Evolutionary conservation across 2,797 vertebrate genomes (phyloP).

Genomic region (Oreortyx pictus): DNA sequence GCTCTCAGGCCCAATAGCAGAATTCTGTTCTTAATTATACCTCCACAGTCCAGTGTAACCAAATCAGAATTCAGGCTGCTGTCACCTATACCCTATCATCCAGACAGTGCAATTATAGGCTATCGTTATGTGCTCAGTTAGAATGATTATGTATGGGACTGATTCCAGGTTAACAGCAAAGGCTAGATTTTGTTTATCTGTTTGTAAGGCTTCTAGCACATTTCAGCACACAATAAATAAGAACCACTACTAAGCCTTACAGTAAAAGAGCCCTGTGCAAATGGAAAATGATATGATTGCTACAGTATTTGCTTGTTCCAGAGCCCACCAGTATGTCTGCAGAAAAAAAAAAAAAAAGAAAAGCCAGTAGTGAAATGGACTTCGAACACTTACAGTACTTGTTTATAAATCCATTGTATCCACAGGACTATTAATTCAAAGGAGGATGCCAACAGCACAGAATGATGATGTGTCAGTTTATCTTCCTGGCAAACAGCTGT

Average conservation of each 20-base stretch:
- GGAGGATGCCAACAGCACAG: neutral
- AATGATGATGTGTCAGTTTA: neutral
- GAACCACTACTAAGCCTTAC: neutral
- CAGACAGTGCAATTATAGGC: neutral
- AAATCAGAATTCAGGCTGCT: neutral
- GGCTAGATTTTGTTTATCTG: conserved; percentile 30
- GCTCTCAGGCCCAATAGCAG: neutral
- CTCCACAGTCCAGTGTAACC: neutral
- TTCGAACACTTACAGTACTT: neutral
- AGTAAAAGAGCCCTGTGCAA: neutral
- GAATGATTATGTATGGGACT: neutral
- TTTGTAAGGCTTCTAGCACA: conserved; percentile 24
- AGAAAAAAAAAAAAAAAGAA: rapidly evolving
- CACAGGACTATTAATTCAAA: neutral
- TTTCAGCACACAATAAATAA: conserved; percentile 14
- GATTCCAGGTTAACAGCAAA: conserved; percentile 9
- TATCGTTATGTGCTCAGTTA: neutral
- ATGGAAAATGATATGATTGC: neutral
- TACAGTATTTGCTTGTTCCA: neutral
- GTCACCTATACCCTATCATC: neutral
- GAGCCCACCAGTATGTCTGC: neutral
- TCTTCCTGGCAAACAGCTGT: conserved; percentile 18
- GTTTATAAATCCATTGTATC: neutral
- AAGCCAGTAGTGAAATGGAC: neutral
- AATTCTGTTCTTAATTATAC: neutral